Conservation (phyloP, 64 coral and sea anemone species). For the Porites lutea region DNA sequence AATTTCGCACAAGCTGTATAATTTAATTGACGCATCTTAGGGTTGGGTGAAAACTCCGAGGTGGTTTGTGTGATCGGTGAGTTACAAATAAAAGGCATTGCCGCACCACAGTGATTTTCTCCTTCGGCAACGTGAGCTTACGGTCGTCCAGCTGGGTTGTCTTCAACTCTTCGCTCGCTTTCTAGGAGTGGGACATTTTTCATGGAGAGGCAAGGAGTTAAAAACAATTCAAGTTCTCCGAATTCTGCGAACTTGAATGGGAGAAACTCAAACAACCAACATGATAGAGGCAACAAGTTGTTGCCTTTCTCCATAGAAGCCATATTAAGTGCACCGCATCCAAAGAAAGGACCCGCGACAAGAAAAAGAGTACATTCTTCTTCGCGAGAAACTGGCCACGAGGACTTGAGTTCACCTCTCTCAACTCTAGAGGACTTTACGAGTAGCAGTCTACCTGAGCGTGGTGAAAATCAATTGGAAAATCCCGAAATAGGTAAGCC, state of each 20-base stretch:
- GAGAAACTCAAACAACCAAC: slow-evolving; percentile 1
- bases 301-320: slow-evolving; percentile 93
- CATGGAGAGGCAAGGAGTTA: slow-evolving; percentile 38
- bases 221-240: slow-evolving; percentile 14
- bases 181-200: neutral
- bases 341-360: slow-evolving; percentile 56
- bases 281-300: slow-evolving; percentile 61
- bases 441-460: slow-evolving; percentile 50
- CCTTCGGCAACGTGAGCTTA: neutral
- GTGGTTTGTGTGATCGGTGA: slow-evolving; percentile 26
- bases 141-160: neutral
- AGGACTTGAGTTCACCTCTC: neutral
- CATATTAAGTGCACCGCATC: slow-evolving; percentile 87
- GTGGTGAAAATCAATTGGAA: neutral
- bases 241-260: slow-evolving; percentile 30
- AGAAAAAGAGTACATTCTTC: neutral
- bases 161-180: neutral
- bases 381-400: neutral
- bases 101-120: neutral
- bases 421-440: slow-evolving; percentile 70
- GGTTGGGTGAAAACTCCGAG: slow-evolving; percentile 50
- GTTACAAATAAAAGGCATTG: slow-evolving; percentile 35
- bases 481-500: slow-evolving; percentile 40
- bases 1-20: slow-evolving; percentile 96
- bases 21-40: slow-evolving; percentile 91